These are phyloP conservation scores for Augiades crinisus DNA, from an alignment of 2,888 invertebrate genomes.

Conservation along the genomic window DNA sequence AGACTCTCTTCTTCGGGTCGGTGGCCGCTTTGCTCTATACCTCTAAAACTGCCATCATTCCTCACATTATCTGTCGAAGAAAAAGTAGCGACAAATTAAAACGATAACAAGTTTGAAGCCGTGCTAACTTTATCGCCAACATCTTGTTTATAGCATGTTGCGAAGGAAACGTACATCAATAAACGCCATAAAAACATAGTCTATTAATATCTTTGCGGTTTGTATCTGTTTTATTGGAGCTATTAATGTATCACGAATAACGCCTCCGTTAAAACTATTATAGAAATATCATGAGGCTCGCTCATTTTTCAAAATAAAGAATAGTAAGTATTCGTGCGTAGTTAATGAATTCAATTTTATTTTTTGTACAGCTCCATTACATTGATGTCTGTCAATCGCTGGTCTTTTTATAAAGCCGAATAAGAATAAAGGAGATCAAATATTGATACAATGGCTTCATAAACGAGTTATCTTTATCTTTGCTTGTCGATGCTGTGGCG, in stretches of 20 bases:
- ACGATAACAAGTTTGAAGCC: constrained; percentile 24
- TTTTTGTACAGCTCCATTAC: constrained; percentile 1
- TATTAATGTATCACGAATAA: constrained; percentile 16
- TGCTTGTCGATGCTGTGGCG: constrained; percentile 37
- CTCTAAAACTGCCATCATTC: constrained; percentile 19
- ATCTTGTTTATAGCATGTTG: constrained; percentile 17
- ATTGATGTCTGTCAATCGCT: not conserved
- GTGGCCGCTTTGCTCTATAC: too few relatives aligned
- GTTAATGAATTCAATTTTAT: not conserved
- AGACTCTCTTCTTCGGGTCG: too few relatives aligned
- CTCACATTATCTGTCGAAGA: constrained; percentile 15
- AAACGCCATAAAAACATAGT: constrained; percentile 12
- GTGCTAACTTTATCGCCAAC: constrained; percentile 18
- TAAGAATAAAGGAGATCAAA: constrained; percentile 1
- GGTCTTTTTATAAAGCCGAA: not conserved
- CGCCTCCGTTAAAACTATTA: not conserved
- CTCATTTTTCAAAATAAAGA: constrained; percentile 1
- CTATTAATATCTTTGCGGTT: constrained; percentile 23
- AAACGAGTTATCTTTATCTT: constrained; percentile 36
- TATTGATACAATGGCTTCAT: constrained; percentile 31
- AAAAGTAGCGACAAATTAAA: constrained; percentile 23
- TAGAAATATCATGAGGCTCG: constrained; percentile 2
- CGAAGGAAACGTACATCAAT: constrained; percentile 21
- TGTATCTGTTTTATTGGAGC: constrained; percentile 12
- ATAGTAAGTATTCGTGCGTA: not conserved